Base-by-base conservation (phyloP, 2,797 vertebrate genomes). In the Cryptoblepharus egeriae region DNA sequence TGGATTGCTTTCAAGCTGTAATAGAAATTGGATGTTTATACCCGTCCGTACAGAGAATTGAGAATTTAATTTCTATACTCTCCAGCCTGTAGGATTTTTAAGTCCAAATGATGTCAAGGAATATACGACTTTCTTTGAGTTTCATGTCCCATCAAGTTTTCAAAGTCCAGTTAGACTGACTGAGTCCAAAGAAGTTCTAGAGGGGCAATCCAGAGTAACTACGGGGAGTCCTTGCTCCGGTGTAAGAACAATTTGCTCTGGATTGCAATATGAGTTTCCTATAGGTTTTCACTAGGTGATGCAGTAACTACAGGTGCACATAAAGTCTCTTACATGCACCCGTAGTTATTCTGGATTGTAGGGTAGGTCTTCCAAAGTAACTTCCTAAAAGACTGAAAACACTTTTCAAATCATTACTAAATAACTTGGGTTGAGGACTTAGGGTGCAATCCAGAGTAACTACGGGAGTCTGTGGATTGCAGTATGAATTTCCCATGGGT, bases 1-100 rank as follows among this genome's bases (percentile, higher is more conserved):
- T 88, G 86, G 84, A 37, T 8, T 32, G 30, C 63, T 61, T 92
- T 88, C 89, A 90, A 88, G 80, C 55, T 82, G 68, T 68, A 78
- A 87, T 83, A 84, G 81, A 85, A 82, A 81, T 79, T 89, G 83
- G 52, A 26, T 88, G 32, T 88, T 89, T 88, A 91, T 84, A 85
- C 90, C 88, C 91, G 3, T 87, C 78, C 61, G n/a, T 64, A 55
- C 77, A 82, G 79, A n/a, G 13, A 87, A 75, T 85, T 49, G 75
- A 64, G 77, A 88, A 89, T 88, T 88, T 32, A 8, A n/a, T 88
- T 85, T 82, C 60, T 82, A 42, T 60, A 13, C 81, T 90, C 85
- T 79, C 42, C 28, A 90, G 65, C 37, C 69, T 81, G 87, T 76
- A 82, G 60, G 72, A n/a, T 87, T 79, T 32, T 71, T 84, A 82